Percentiles rank a stretch among this genome's conserved stretches.
phyloP scores from a whole-genome alignment of 2,888 invertebrate species.

The Cheilosia vernalis region DNA sequence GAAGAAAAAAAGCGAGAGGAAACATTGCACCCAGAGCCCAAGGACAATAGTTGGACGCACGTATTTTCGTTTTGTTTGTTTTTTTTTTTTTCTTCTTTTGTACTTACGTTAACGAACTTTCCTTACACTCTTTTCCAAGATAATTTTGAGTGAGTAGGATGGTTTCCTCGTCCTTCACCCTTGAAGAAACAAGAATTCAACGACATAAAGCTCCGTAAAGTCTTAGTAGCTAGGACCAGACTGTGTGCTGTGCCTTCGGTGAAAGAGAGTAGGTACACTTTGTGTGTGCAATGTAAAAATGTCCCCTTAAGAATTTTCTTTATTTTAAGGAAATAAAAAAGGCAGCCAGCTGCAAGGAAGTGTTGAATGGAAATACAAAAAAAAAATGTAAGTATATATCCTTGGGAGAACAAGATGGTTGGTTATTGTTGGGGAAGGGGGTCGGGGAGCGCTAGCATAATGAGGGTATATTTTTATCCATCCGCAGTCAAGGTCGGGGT shows the following conservation, averaged over 20 bases:
- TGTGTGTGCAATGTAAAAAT: conserved; percentile 73
- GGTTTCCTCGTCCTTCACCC: conserved; percentile 48
- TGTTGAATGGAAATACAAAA: conserved; percentile 60
- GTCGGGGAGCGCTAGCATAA: conserved; percentile 57
- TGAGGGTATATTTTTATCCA: conserved; percentile 73
- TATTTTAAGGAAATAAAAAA: conserved; percentile 75
- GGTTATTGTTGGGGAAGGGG: conserved; percentile 25
- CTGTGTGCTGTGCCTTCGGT: conserved; percentile 42
- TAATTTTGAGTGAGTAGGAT: conserved; percentile 57
- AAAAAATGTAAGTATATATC: conserved; percentile 67
- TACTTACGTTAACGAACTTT: conserved; percentile 68
- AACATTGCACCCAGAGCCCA: conserved; percentile 46
- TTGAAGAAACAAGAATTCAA: conserved; percentile 59
- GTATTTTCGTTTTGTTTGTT: conserved; percentile 27
- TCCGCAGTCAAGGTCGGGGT: conserved; percentile 79
- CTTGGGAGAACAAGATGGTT: conserved; percentile 57
- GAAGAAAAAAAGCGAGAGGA: not conserved
- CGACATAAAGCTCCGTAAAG: conserved; percentile 43
- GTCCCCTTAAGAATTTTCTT: conserved; percentile 70
- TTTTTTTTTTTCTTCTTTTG: conserved; percentile 5
- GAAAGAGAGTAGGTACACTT: conserved; percentile 28
- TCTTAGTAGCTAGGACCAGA: conserved; percentile 38
- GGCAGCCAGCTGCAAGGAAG: conserved; percentile 74
- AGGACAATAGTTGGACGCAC: conserved; percentile 54
- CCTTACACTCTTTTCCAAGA: conserved; percentile 65